Percentiles rank a stretch among this genome's conserved stretches.
These are phyloP conservation scores for Dynastes grantii DNA, from an alignment of 2,888 invertebrate species.

Conservation along the genomic window DNA sequence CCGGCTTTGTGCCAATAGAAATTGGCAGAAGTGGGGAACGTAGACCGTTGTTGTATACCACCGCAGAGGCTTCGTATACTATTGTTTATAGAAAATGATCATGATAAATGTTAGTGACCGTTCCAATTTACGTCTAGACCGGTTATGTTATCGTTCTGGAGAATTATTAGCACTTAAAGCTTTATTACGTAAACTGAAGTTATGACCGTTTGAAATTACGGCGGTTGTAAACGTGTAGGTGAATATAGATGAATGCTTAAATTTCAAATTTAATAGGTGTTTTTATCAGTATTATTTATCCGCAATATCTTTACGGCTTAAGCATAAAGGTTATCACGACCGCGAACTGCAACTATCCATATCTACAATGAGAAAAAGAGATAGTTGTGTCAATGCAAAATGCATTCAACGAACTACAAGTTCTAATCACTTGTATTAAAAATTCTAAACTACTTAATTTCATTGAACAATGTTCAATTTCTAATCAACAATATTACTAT, in stretches of 20 bases:
- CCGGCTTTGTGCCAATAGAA: constrained; percentile 49
- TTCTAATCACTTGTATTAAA: background rate
- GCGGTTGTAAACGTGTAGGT: constrained; percentile 6
- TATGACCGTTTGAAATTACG: constrained; percentile 19
- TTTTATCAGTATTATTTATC: background rate
- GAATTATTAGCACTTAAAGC: constrained; percentile 33
- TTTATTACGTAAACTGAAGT: constrained; percentile 27
- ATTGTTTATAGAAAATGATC: constrained; percentile 54
- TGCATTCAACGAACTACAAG: no score
- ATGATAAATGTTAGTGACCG: constrained; percentile 52
- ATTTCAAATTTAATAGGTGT: constrained; percentile 1
- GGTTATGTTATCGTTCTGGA: constrained; percentile 39
- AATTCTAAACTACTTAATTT: background rate
- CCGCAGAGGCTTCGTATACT: background rate
- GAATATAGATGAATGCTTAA: constrained; percentile 13
- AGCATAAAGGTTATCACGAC: no score
- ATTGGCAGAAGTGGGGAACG: constrained; percentile 4
- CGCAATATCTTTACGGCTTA: background rate
- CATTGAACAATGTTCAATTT: no score
- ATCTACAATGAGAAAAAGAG: no score
- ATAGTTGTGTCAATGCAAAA: no score
- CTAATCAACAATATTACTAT: background rate
- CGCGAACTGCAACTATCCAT: no score
- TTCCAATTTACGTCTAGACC: constrained; percentile 35
- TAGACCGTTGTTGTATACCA: background rate